phyloP scores from a whole-genome alignment of 2,113 vertebrate genomes.

The Antigone vipio region DNA sequence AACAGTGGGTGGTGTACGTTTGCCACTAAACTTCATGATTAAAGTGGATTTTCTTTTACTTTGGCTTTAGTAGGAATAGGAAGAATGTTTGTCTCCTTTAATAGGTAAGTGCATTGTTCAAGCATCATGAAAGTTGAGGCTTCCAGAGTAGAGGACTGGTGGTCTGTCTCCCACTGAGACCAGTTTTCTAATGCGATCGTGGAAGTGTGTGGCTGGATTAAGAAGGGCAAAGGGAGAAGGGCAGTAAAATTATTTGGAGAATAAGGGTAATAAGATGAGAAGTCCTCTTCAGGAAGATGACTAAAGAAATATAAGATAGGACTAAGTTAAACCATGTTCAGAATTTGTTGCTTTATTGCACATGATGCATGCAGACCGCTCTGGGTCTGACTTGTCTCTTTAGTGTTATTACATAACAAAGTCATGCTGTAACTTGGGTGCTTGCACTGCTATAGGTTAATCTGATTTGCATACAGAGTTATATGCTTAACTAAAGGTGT shows the following conservation, averaged over 20 bases:
- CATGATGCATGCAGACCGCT: background rate
- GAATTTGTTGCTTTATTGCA: background rate
- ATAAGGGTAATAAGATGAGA: background rate
- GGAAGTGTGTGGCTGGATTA: background rate
- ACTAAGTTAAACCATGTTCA: background rate
- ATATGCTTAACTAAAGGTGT: background rate
- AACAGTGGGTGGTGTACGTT: background rate
- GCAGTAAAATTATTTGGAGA: background rate
- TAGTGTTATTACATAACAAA: background rate
- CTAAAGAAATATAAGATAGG: background rate
- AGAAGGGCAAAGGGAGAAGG: background rate
- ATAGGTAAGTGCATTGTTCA: accelerated
- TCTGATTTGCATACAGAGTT: conserved; percentile 6
- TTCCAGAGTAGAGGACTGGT: background rate
- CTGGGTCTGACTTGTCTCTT: background rate
- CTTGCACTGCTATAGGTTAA: background rate
- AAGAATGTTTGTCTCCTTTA: background rate
- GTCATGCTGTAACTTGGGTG: background rate
- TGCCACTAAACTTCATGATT: background rate
- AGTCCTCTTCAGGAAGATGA: background rate
- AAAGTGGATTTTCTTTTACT: background rate
- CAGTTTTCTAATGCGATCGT: background rate
- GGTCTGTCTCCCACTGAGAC: background rate
- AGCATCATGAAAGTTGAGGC: background rate
- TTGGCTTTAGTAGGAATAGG: background rate